Conservation (phyloP, 2,888 invertebrate species). For the Corythucha ciliata region DNA sequence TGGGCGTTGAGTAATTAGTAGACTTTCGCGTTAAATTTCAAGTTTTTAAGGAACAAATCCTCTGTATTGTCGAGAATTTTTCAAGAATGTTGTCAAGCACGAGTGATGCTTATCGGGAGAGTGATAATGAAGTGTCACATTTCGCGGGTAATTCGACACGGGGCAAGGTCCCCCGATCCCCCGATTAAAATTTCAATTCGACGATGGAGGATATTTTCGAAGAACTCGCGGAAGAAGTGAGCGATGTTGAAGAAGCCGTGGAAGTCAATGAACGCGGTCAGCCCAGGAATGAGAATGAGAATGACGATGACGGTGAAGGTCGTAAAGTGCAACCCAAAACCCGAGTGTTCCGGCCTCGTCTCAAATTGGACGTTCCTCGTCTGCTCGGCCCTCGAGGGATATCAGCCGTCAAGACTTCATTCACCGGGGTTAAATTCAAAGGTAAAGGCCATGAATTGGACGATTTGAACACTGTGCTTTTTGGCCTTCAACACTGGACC, state of each 20-base stretch:
- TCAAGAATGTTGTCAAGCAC: too few relatives aligned
- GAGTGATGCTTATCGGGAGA: too few relatives aligned
- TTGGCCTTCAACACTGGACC: conserved; percentile 84
- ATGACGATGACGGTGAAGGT: conserved; percentile 29
- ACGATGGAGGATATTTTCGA: conserved; percentile 25
- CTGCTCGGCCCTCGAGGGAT: conserved; percentile 49
- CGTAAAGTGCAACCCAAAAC: conserved; percentile 42
- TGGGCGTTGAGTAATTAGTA: too few relatives aligned
- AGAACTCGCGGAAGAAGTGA: conserved; percentile 10
- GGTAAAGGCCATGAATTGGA: conserved; percentile 74
- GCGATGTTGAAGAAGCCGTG: conserved; percentile 1
- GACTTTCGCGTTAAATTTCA: too few relatives aligned
- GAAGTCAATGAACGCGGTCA: too few relatives aligned
- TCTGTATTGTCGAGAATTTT: too few relatives aligned
- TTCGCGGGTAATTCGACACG: too few relatives aligned
- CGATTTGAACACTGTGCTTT: conserved; percentile 71
- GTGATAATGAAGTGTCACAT: too few relatives aligned
- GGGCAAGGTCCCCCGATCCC: too few relatives aligned
- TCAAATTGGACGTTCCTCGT: conserved; percentile 49
- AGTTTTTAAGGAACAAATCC: too few relatives aligned
- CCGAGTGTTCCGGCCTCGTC: conserved; percentile 54
- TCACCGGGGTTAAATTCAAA: conserved; percentile 69
- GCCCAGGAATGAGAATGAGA: conserved; percentile 5
- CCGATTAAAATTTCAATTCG: too few relatives aligned
- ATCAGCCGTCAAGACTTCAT: conserved; percentile 65